Percentiles rank a stretch among this genome's conserved stretches.
Conservation (phyloP, 1,140 invertebrate genomes). For the Bombus pyrosoma region DNA sequence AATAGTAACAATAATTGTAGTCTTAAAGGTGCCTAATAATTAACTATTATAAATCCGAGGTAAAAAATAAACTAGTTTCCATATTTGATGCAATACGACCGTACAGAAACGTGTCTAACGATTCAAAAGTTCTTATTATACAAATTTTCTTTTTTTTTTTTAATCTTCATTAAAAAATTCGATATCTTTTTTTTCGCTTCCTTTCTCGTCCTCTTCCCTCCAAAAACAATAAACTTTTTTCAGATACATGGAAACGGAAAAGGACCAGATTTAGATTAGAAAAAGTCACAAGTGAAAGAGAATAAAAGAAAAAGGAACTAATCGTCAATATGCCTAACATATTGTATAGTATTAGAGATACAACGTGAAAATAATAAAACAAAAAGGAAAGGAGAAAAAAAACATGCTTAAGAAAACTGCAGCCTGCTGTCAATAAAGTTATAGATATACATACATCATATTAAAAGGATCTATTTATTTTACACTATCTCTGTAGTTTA, state of each 20-base stretch:
- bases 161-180: slow-evolving; percentile 48
- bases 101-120: slow-evolving; percentile 62
- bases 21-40: slow-evolving; percentile 68
- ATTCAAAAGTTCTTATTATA: slow-evolving; percentile 71
- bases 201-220: slow-evolving; percentile 44
- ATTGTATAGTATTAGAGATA: slow-evolving; percentile 51
- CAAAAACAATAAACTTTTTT: slow-evolving; percentile 26
- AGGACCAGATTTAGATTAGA: slow-evolving; percentile 43
- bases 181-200: slow-evolving; percentile 30
- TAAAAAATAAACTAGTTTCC: slow-evolving; percentile 73
- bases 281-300: slow-evolving; percentile 39
- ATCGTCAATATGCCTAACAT: slow-evolving; percentile 46
- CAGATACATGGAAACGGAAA: slow-evolving; percentile 52
- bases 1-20: slow-evolving; percentile 72
- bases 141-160: slow-evolving; percentile 57
- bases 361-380: slow-evolving; percentile 44
- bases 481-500: slow-evolving; percentile 69
- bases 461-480: slow-evolving; percentile 68
- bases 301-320: slow-evolving; percentile 50
- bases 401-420: slow-evolving; percentile 55
- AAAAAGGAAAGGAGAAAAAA: slow-evolving; percentile 46
- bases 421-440: slow-evolving; percentile 59
- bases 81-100: slow-evolving; percentile 56
- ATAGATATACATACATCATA: slow-evolving; percentile 66
- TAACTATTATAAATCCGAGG: slow-evolving; percentile 69